Evolutionary conservation across 2,797 vertebrate species (phyloP), one percentile per base, ranked within the genome.

Genomic region (Tinamus major): DNA sequence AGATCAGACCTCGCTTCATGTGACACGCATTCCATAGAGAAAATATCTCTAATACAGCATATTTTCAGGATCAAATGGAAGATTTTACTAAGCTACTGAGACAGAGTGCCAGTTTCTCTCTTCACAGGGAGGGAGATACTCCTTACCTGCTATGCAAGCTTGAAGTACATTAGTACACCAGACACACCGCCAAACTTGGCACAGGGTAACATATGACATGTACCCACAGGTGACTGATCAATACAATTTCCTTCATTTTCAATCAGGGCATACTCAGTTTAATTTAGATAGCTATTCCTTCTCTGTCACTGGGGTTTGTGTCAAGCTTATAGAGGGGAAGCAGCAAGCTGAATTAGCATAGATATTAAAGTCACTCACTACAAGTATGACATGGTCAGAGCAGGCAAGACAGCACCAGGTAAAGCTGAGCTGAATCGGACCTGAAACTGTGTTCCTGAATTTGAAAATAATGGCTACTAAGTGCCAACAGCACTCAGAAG

Each of bases 281-380:
- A 93, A 95, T 92, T 94, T 93, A 92, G 93, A 84, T 82, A 63
- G 39, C 63, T 78, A 59, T 77, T 71, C 62, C 48, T 91, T 84
- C 83, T 92, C 85, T 87, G 79, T 67, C 92, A 82, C 58, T 61
- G 80, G 76, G 91, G 53, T 55, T 68, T 87, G 26, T 82, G 63
- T 94, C 83, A 90, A 62, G 41, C 27, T 81, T 87, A 72, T 56
- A 75, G n/a, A 68, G 62, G 18, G 78, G 44, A 88, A 59, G 56
- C 35, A 86, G 72, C 6, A 74, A 56, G 55, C 58, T 79, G 79
- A 84, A 90, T 90, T 90, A 95, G 65, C 93, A 94, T 80, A 86
- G 90, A 95, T 94, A 96, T 87, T 91, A 74, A 95, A 94, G 74
- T 72, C 46, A 75, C 69, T 85, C 75, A 94, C 91, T 96, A 80